Conservation (phyloP, 2,113 vertebrate species). For the Dunckerocampus dactyliophorus region DNA sequence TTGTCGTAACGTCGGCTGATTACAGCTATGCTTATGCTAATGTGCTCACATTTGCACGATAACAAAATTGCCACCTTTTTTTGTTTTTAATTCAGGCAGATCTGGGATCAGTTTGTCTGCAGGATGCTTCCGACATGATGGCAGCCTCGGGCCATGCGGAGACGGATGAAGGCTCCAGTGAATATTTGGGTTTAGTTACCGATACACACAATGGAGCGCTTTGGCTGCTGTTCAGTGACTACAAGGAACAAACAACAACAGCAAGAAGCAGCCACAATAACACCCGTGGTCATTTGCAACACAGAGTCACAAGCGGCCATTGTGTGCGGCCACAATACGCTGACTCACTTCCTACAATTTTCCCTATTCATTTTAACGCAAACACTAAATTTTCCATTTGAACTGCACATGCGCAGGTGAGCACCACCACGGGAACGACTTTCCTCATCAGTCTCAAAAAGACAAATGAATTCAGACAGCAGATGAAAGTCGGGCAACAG, state of each 20-base stretch:
- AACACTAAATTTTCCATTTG: background rate
- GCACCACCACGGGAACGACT: too few relatives aligned
- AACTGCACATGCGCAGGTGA: too few relatives aligned
- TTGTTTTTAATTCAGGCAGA: background rate
- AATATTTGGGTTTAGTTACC: slow-evolving; percentile 4
- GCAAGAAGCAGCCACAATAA: background rate
- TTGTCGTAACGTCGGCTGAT: too few relatives aligned
- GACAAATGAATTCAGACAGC: too few relatives aligned
- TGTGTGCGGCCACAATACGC: slow-evolving; percentile 1
- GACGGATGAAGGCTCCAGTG: slow-evolving; percentile 2
- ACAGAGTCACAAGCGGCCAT: slow-evolving; percentile 6
- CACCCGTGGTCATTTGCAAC: background rate
- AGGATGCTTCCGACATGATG: slow-evolving; percentile 2
- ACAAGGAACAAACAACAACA: background rate
- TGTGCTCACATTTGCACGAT: too few relatives aligned
- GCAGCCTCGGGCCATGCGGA: background rate
- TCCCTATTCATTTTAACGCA: too few relatives aligned
- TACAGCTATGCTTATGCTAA: too few relatives aligned
- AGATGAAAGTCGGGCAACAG: too few relatives aligned
- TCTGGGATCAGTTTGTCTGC: background rate
- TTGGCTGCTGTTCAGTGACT: background rate
- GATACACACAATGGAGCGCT: background rate
- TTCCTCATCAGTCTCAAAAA: too few relatives aligned
- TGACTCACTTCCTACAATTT: background rate
- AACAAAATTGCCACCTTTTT: too few relatives aligned